Percentiles rank a stretch among this genome's conserved stretches.
Evolutionary conservation across 2,797 vertebrate genomes (phyloP).

Genomic region (Xenopus petersii): DNA sequence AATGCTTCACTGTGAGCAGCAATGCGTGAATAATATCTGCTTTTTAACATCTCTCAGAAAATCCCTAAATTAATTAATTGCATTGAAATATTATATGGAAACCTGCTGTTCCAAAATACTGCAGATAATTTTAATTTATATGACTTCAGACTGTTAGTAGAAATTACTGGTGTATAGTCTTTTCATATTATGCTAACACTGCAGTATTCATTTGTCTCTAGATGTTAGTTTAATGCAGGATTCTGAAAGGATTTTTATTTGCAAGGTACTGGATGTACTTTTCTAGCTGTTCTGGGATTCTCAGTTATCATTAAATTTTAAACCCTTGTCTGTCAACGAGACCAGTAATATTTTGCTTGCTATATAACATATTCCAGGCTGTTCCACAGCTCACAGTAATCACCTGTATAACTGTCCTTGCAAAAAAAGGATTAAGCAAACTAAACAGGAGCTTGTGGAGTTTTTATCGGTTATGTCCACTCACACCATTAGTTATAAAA

Average conservation of each 20-base stretch:
- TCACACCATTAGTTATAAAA: no score
- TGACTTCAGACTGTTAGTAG: slow-evolving; percentile 29
- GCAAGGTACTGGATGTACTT: slow-evolving; percentile 31
- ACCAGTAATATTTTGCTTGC: not conserved
- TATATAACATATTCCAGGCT: not conserved
- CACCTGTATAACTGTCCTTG: not conserved
- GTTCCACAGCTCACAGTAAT: not conserved
- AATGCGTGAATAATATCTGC: slow-evolving; percentile 13
- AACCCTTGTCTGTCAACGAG: slow-evolving; percentile 28
- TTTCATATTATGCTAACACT: slow-evolving; percentile 22
- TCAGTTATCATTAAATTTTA: slow-evolving; percentile 29
- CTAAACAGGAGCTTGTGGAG: no score
- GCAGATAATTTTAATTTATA: slow-evolving; percentile 31
- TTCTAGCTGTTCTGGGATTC: slow-evolving; percentile 37
- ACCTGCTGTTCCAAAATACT: slow-evolving; percentile 17
- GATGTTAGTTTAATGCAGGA: slow-evolving; percentile 20
- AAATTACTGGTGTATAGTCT: slow-evolving; percentile 17
- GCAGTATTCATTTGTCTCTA: slow-evolving; percentile 31
- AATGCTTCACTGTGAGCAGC: not conserved
- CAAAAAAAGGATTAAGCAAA: not conserved
- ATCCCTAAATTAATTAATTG: slow-evolving; percentile 27
- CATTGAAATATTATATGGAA: slow-evolving; percentile 32
- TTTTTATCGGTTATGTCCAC: no score
- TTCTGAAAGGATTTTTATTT: slow-evolving; percentile 4
- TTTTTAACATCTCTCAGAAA: slow-evolving; percentile 7